A percentile compares a stretch with the other conserved stretches of the same genome.
Evolutionary conservation across 2,888 invertebrate genomes (phyloP).

Genomic region (Leptinotarsa peninsularis): DNA sequence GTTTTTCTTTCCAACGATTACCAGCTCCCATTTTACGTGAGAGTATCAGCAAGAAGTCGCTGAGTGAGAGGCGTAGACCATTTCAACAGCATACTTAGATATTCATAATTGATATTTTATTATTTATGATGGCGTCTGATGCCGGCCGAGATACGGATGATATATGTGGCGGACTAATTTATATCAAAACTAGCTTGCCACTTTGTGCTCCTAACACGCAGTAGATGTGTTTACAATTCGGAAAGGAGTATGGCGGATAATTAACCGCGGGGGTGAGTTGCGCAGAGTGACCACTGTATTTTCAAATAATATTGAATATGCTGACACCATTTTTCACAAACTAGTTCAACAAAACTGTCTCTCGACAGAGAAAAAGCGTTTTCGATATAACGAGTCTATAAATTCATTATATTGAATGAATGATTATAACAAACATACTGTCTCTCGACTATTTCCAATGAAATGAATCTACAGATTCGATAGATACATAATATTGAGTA

Average conservation of each 20-base stretch:
- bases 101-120: slow-evolving; percentile 64
- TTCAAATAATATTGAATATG: background rate
- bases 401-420: no score
- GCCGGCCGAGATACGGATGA: slow-evolving; percentile 48
- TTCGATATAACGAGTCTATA: no score
- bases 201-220: slow-evolving; percentile 33
- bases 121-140: slow-evolving; percentile 58
- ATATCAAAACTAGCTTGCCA: slow-evolving; percentile 32
- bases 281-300: background rate
- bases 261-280: background rate
- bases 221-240: slow-evolving; percentile 19
- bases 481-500: no score
- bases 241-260: slow-evolving; percentile 8
- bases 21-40: slow-evolving; percentile 35
- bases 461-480: no score
- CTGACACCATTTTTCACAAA: no score
- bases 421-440: no score
- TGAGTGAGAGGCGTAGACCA: slow-evolving; percentile 58
- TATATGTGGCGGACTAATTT: slow-evolving; percentile 29
- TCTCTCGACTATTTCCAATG: no score
- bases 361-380: no score
- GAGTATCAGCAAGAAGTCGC: slow-evolving; percentile 48
- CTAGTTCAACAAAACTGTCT: no score
- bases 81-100: slow-evolving; percentile 61
- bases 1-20: slow-evolving; percentile 8